These are phyloP conservation scores for Potorous gilbertii DNA, from an alignment of 2,797 vertebrate genomes.

Conservation along the genomic window DNA sequence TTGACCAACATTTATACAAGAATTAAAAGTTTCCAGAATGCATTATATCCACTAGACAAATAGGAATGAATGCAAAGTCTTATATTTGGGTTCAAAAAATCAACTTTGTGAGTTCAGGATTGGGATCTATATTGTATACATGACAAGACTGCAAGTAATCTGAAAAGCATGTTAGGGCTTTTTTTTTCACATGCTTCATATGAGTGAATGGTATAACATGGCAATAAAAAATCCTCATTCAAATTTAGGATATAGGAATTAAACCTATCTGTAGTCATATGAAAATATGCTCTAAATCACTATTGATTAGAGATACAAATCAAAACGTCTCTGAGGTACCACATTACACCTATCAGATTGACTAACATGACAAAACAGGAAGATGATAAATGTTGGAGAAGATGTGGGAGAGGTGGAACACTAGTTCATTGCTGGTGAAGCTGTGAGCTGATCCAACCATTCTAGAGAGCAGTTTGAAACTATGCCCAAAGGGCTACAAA, in stretches of 20 bases:
- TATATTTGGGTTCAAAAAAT: background rate
- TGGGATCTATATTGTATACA: background rate
- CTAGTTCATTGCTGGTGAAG: too few relatives aligned
- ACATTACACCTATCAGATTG: too few relatives aligned
- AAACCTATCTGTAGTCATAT: too few relatives aligned
- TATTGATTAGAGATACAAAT: too few relatives aligned
- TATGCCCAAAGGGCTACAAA: too few relatives aligned
- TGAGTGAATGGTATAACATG: background rate
- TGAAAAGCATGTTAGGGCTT: background rate
- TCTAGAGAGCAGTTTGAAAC: too few relatives aligned
- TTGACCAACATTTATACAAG: background rate
- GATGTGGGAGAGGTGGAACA: too few relatives aligned
- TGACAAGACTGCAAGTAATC: background rate
- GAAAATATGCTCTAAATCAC: too few relatives aligned
- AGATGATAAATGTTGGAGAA: too few relatives aligned
- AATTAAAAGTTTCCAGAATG: background rate
- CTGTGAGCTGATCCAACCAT: too few relatives aligned
- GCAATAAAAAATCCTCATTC: background rate
- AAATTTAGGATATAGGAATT: background rate
- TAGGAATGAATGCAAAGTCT: background rate
- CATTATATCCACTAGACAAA: background rate
- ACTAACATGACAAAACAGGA: too few relatives aligned
- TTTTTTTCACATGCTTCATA: background rate
- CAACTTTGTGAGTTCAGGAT: background rate
- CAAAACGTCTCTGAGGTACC: too few relatives aligned